Conservation (phyloP, 1,140 invertebrate species). For the Orchestia grillus region DNA sequence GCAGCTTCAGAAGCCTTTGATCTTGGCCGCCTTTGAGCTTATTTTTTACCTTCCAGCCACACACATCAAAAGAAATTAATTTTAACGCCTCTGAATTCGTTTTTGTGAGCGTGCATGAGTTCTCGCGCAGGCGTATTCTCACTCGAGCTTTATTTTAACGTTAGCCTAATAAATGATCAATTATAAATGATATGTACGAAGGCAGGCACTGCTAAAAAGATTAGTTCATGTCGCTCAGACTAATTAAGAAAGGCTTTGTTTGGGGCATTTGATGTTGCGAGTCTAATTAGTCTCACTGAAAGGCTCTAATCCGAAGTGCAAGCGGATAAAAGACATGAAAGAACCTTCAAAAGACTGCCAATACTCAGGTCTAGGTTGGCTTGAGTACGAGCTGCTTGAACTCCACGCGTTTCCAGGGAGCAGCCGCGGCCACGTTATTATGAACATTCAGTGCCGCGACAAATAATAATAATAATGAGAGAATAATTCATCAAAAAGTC, state of each 20-base stretch:
- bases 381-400: not conserved
- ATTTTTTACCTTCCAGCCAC: constrained; percentile 56
- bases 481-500: not conserved
- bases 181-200: constrained; percentile 26
- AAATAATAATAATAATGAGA: not conserved
- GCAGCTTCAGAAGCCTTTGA: constrained; percentile 49
- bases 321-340: constrained; percentile 54
- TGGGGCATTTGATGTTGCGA: constrained; percentile 55
- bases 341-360: constrained; percentile 50
- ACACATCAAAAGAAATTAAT: constrained; percentile 57
- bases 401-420: not conserved
- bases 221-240: constrained; percentile 40
- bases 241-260: constrained; percentile 56
- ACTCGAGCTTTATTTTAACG: constrained; percentile 19
- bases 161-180: not conserved
- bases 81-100: constrained; percentile 55
- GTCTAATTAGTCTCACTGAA: constrained; percentile 49
- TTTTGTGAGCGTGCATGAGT: constrained; percentile 38
- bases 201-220: constrained; percentile 2
- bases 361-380: not conserved
- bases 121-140: constrained; percentile 29
- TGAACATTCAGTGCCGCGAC: not conserved
- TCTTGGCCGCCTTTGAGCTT: constrained; percentile 52
- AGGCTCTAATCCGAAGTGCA: constrained; percentile 54
- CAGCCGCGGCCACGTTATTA: not conserved